phyloP scores from a whole-genome alignment of 2,113 vertebrate species.

The Ramphastos sulfuratus region DNA sequence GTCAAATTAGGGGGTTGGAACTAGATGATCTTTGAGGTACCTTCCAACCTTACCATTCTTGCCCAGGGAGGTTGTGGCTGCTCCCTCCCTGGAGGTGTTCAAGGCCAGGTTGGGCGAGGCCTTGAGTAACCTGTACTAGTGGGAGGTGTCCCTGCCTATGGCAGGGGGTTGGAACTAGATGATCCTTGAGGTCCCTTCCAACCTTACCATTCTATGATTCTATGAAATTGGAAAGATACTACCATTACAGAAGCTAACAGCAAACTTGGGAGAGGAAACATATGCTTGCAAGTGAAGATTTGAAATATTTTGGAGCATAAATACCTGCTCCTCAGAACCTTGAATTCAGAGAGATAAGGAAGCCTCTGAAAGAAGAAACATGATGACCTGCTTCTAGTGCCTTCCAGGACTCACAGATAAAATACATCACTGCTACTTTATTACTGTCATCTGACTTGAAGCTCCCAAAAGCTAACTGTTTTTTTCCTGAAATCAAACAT shows the following conservation, averaged over 20 bases:
- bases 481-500: neutral
- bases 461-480: neutral
- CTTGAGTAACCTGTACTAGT: too few relatives aligned
- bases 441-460: neutral
- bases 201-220: too few relatives aligned
- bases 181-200: too few relatives aligned
- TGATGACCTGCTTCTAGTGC: neutral
- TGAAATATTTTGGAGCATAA: neutral
- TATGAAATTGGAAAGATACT: neutral
- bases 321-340: neutral
- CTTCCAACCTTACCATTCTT: too few relatives aligned
- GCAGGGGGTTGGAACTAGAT: too few relatives aligned
- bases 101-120: too few relatives aligned
- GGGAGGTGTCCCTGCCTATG: too few relatives aligned
- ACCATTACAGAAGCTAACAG: neutral
- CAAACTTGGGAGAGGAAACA: neutral
- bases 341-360: neutral
- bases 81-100: too few relatives aligned
- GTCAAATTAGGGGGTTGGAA: neutral
- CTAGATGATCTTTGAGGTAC: too few relatives aligned
- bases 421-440: neutral
- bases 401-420: neutral
- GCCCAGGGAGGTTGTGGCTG: too few relatives aligned
- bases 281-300: neutral
- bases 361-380: neutral